Base-by-base conservation (phyloP, 2,113 vertebrate genomes). In the Hydropotes inermis region DNA sequence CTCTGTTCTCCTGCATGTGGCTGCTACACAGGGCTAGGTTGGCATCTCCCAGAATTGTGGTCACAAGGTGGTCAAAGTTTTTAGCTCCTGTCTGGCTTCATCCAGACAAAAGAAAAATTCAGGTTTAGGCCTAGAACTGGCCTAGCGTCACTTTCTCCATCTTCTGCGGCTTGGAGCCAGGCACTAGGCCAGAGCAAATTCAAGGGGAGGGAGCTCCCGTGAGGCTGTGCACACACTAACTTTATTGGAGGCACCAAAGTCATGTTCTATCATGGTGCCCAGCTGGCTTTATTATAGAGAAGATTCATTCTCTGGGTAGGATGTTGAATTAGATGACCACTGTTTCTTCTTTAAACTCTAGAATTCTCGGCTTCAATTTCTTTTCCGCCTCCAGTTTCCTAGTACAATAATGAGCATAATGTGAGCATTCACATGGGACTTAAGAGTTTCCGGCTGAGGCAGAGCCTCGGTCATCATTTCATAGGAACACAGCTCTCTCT, bases 71-170 rank as follows among this genome's bases (percentile, higher is more conserved):
- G 81, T 11, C 39, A 8, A 30, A 6, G 28, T 27, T 58, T 33
- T 43, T 54, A 12, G 3, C 0, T 28, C 15, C 0, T 30, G 6
- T n/a, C 58, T 74, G 16, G 19, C 52, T 89, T n/a, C 28, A 23
- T 61, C 23, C 15, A 52, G 6, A 47, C 58, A 19, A 21, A 28
- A 16, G 30, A 58, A 39, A 78, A 47, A 25, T 45, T 19, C 25
- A 30, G 50, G 4, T 30, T 43, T 17, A 52, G 58, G 23, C 47
- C 50, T 33, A 6, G 19, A 54, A 33, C 7, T 19, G 36, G 27
- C 30, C 7, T 5, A 1, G 0, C 0, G 0, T 79, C 19, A 30
- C 57, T 5, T 81, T 70, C 70, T 27, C 45, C 28, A 3, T 27
- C 3, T 81, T 61, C 47, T 27, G 7, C 11, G 1, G 19, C 61